These are phyloP conservation scores for Sipunculus nudus DNA, from an alignment of 2,888 invertebrate species.

Conservation along the genomic window DNA sequence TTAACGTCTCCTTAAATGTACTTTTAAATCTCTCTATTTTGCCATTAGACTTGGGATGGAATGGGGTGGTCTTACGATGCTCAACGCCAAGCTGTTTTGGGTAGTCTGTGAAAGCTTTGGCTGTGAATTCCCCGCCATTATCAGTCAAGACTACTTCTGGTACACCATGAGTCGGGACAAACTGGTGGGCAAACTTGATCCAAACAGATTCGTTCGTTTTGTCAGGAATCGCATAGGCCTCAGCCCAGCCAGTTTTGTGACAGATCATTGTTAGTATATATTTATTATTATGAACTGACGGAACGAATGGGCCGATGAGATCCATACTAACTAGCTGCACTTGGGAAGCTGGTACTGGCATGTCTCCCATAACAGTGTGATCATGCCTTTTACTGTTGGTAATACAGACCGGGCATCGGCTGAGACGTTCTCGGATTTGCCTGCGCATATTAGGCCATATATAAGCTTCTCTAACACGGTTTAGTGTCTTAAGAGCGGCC, in stretches of 20 bases:
- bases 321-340: background rate
- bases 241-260: background rate
- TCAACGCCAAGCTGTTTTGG: background rate
- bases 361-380: background rate
- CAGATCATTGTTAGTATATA: background rate
- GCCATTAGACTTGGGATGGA: background rate
- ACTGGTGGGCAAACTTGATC: background rate
- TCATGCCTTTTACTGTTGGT: background rate
- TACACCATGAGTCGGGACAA: background rate
- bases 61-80: background rate
- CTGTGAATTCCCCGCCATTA: background rate
- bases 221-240: background rate
- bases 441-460: conserved; percentile 4
- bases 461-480: background rate
- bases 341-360: background rate
- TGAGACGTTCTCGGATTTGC: background rate
- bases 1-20: background rate
- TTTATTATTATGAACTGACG: background rate
- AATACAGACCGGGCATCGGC: background rate
- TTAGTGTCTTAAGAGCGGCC: background rate
- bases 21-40: background rate
- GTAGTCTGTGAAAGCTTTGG: background rate
- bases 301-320: background rate
- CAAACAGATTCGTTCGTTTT: background rate
- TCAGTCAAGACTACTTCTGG: background rate